Percentiles rank a stretch among this genome's conserved stretches.
Evolutionary conservation across 2,113 vertebrate genomes (phyloP).

Genomic region (Colius striatus): DNA sequence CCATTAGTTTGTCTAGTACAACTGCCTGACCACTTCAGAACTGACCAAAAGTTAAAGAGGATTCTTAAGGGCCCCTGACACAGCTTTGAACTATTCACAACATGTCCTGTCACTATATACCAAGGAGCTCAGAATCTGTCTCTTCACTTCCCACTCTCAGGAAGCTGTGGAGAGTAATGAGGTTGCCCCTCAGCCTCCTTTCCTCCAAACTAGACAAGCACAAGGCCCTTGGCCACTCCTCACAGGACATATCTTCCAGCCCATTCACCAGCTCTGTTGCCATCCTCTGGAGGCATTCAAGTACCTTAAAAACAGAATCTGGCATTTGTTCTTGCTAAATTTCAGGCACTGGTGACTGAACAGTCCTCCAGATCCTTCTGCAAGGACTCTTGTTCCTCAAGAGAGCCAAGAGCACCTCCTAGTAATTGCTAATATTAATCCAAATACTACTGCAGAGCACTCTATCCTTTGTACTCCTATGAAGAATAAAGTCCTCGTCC

Average conservation of each 20-base stretch:
- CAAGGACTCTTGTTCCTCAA: background rate
- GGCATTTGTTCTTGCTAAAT: background rate
- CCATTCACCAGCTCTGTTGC: background rate
- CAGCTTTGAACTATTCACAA: background rate
- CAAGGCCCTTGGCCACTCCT: background rate
- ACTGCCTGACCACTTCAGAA: background rate
- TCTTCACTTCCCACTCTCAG: background rate
- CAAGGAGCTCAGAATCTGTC: background rate
- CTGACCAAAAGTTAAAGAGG: background rate
- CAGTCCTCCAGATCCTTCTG: background rate
- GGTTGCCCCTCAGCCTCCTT: background rate
- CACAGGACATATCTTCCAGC: background rate
- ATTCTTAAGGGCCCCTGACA: background rate
- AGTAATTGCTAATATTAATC: rapidly evolving
- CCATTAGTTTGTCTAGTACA: background rate
- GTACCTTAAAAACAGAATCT: background rate
- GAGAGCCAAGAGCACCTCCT: background rate
- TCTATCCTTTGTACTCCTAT: rapidly evolving
- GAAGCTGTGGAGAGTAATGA: background rate
- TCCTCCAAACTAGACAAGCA: background rate
- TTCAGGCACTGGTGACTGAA: background rate
- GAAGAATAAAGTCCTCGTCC: background rate
- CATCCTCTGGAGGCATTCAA: background rate
- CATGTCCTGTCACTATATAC: rapidly evolving
- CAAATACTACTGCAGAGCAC: background rate